Evolutionary conservation across 2,797 vertebrate genomes (phyloP).

Genomic region (Carcharodon carcharias): DNA sequence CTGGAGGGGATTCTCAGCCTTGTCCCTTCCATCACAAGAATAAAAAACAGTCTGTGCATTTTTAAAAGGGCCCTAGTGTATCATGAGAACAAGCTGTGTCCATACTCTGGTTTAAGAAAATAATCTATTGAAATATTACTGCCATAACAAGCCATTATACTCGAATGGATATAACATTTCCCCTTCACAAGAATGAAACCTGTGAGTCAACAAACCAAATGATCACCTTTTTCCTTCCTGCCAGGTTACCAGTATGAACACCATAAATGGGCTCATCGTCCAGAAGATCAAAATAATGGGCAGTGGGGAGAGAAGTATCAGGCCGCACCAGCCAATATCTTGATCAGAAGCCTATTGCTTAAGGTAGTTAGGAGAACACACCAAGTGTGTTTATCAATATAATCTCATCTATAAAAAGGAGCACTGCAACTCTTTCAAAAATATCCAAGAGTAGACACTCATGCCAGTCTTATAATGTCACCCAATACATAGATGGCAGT

Average conservation of each 20-base stretch:
- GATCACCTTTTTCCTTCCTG: not conserved
- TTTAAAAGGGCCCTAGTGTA: not conserved
- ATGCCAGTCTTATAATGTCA: not conserved
- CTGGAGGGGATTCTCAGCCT: not conserved
- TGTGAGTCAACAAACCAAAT: not conserved
- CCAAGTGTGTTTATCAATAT: not conserved
- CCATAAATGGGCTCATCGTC: not conserved
- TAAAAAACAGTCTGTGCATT: not conserved
- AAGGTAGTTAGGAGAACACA: not conserved
- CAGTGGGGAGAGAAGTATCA: not conserved
- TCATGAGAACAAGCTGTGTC: not conserved
- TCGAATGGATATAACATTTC: not conserved
- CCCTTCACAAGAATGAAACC: not conserved
- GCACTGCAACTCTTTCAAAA: not conserved
- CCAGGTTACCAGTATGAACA: not conserved
- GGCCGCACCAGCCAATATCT: not conserved
- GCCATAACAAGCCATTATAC: not conserved
- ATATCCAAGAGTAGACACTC: not conserved
- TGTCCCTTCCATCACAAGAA: not conserved
- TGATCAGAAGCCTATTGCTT: not conserved
- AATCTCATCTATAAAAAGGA: not conserved
- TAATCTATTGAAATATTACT: not conserved
- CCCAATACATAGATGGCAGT: not conserved
- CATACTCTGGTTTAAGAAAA: not conserved
- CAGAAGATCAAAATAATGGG: not conserved